These are phyloP conservation scores for Periophthalmus modestus DNA, from an alignment of 2,113 vertebrate genomes.

Conservation along the genomic window DNA sequence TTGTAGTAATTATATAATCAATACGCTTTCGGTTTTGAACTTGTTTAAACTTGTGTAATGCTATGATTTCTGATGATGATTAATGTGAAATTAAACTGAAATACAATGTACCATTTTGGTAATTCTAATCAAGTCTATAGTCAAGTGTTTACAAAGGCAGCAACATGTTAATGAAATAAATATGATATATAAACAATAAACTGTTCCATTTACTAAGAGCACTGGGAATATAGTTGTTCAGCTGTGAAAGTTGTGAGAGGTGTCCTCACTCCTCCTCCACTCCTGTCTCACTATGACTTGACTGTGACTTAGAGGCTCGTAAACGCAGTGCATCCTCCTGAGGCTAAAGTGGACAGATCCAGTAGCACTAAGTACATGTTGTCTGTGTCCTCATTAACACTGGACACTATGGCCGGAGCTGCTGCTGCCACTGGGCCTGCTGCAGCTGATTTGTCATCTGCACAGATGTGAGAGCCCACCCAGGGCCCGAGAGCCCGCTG, in stretches of 20 bases:
- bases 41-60: not conserved
- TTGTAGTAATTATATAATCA: not conserved
- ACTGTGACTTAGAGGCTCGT: conserved; percentile 1
- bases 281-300: not conserved
- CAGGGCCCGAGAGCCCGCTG: conserved; percentile 69
- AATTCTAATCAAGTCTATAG: not conserved
- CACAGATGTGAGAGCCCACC: conserved; percentile 74
- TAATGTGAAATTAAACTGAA: not conserved
- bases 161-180: no score
- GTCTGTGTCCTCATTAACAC: conserved; percentile 50
- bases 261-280: not conserved
- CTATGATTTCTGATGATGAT: not conserved
- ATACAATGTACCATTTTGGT: not conserved
- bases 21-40: not conserved
- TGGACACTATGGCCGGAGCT: conserved; percentile 9
- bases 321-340: conserved; percentile 15
- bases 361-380: conserved; percentile 28
- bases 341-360: conserved; percentile 7
- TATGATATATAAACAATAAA: no score
- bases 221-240: not conserved
- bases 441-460: conserved; percentile 54
- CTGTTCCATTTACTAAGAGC: no score
- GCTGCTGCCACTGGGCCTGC: conserved; percentile 36
- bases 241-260: not conserved
- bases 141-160: not conserved